Conservation (phyloP, 2,113 vertebrate species). For the Turnix velox region DNA sequence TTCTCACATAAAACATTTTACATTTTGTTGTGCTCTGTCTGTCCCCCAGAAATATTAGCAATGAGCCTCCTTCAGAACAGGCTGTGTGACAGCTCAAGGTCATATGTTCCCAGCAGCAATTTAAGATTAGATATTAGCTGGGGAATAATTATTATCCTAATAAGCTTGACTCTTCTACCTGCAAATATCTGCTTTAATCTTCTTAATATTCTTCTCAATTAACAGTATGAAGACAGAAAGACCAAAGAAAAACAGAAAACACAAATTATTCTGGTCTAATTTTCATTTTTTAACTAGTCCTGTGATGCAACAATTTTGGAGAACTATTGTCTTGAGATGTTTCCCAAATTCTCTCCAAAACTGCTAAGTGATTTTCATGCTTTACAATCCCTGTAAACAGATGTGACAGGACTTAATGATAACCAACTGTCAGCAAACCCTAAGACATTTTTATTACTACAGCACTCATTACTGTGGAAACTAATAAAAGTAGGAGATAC, state of each 20-base stretch:
- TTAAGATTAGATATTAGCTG: constrained; percentile 8
- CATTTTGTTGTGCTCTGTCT: background rate
- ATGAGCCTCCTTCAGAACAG: background rate
- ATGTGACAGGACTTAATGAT: background rate
- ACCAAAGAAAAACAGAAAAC: background rate
- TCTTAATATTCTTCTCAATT: constrained; percentile 1
- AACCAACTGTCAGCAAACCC: background rate
- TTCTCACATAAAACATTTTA: background rate
- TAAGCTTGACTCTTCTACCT: constrained; percentile 39
- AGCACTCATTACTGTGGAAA: background rate
- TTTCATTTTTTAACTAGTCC: background rate
- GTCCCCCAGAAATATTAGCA: background rate
- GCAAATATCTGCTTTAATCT: constrained; percentile 33
- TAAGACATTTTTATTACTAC: background rate
- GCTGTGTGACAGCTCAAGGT: background rate
- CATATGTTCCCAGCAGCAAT: background rate
- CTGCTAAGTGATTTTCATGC: background rate
- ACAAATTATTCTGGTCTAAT: background rate
- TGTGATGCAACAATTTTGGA: background rate
- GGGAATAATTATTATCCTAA: constrained; percentile 34
- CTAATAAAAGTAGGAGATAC: background rate
- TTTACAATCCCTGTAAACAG: background rate
- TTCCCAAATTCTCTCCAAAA: background rate
- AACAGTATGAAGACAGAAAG: background rate
- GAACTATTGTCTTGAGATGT: background rate